Evolutionary conservation across 2,888 invertebrate species (phyloP).

Genomic region (Therioaphis trifolii): DNA sequence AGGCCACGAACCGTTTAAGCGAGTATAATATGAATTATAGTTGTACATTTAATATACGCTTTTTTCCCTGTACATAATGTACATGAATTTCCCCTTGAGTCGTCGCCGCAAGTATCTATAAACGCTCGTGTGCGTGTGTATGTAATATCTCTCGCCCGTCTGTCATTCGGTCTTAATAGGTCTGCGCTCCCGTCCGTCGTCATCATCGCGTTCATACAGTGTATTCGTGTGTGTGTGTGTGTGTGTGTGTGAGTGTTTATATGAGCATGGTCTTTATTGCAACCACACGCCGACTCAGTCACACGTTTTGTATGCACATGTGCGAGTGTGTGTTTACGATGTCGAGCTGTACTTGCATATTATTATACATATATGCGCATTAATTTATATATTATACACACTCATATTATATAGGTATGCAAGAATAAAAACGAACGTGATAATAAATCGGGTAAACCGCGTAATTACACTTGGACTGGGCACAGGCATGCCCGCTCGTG

Average conservation of each 20-base stretch:
- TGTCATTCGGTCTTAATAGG: constrained; percentile 38
- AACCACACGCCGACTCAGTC: neutral
- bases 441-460: constrained; percentile 53
- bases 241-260: no score
- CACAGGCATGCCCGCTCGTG: constrained; percentile 8
- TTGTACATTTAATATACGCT: constrained; percentile 8
- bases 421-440: constrained; percentile 16
- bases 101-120: neutral
- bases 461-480: no score
- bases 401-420: no score
- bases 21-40: constrained; percentile 48
- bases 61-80: neutral
- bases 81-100: neutral
- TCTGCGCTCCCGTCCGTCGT: constrained; percentile 41
- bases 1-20: constrained; percentile 50
- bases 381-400: no score
- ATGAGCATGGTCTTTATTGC: no score
- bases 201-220: no score
- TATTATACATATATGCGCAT: no score
- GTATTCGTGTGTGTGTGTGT: no score
- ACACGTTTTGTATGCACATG: no score
- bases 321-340: no score
- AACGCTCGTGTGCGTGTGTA: neutral
- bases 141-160: constrained; percentile 27
- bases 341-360: no score